Base-by-base conservation (phyloP, 2,113 vertebrate species). In the Zonotrichia leucophrys region DNA sequence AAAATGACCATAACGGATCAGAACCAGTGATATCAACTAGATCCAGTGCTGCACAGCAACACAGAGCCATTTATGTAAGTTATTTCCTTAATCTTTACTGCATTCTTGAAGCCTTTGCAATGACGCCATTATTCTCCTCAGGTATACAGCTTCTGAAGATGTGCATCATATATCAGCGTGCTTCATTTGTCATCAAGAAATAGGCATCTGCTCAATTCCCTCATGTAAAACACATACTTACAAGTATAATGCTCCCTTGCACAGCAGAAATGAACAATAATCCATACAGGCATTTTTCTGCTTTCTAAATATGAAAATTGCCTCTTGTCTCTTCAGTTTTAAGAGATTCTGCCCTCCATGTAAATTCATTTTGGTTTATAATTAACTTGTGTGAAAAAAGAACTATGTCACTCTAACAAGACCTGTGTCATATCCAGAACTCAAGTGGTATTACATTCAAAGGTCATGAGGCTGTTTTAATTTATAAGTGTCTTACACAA, bases 401-500 rank as follows among this genome's bases (percentile, higher is more conserved):
- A 97, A 89, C 87, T 86, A 55, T 35, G 52, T 90, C 37, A 77
- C 59, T 70, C 52, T 93, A 95, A 93, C 20, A 83, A 97, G 97
- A 95, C 66, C 53, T 68, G 64, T 88, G 82, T 64, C 52, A 87
- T 60, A 78, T 95, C 95, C 41, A 92, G 92, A 96, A 95, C 35
- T 53, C 64, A 95, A 55, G 8, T 28, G 62, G 63, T 52, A 92
- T 92, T 89, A 82, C 35, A 44, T 64, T 97, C 77, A 96, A 90
- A 97, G 94, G 96, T 98, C 97, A 95, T 73, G 94, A 97, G 98
- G 98, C 97, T 99, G 97, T 98, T 99, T 98, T 98, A 98, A 98
- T 98, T 98, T 96, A 95, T 97, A 98, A 98, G 98, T 98, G 98
- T 98, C 98, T 98, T 97, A 98, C 97, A 98, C 96, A 88, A 98